Conservation (phyloP, 2,888 invertebrate species). For the Perizoma affinitatum region DNA sequence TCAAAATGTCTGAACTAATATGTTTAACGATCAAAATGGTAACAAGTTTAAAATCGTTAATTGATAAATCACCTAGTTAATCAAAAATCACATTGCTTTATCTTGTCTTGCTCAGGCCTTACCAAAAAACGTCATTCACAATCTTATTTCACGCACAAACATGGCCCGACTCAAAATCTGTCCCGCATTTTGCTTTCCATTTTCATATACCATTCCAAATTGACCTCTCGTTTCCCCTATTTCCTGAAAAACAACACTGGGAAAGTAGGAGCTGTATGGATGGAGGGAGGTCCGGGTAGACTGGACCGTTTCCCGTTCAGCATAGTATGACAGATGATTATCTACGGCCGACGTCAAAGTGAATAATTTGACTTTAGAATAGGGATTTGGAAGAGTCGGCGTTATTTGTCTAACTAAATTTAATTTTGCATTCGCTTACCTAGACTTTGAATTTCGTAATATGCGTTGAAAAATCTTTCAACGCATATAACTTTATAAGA, state of each 20-base stretch:
- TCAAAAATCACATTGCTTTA: conserved; percentile 46
- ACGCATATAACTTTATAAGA: neutral
- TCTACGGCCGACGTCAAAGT: conserved; percentile 80
- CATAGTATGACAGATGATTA: conserved; percentile 82
- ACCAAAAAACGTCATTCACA: conserved; percentile 65
- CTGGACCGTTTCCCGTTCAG: conserved; percentile 62
- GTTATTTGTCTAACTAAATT: conserved; percentile 47
- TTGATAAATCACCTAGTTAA: conserved; percentile 5
- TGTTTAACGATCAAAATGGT: no score
- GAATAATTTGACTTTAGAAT: conserved; percentile 81
- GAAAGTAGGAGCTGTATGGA: conserved; percentile 43
- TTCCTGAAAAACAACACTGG: conserved; percentile 31
- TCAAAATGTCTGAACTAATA: no score
- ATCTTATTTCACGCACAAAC: conserved; percentile 73
- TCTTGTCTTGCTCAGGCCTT: conserved; percentile 42
- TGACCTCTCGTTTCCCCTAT: conserved; percentile 43
- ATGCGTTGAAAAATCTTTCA: no score
- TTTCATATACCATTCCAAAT: conserved; percentile 48
- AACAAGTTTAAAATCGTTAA: conserved; percentile 15
- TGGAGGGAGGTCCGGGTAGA: conserved; percentile 52
- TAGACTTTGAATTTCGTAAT: no score
- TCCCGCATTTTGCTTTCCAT: conserved; percentile 65
- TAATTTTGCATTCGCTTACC: conserved; percentile 16
- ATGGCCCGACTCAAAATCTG: conserved; percentile 68
- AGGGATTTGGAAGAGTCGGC: conserved; percentile 56